A percentile compares a stretch with the other conserved stretches of the same genome.
Conservation (phyloP, 2,797 vertebrate species). For the Lepus townsendii region DNA sequence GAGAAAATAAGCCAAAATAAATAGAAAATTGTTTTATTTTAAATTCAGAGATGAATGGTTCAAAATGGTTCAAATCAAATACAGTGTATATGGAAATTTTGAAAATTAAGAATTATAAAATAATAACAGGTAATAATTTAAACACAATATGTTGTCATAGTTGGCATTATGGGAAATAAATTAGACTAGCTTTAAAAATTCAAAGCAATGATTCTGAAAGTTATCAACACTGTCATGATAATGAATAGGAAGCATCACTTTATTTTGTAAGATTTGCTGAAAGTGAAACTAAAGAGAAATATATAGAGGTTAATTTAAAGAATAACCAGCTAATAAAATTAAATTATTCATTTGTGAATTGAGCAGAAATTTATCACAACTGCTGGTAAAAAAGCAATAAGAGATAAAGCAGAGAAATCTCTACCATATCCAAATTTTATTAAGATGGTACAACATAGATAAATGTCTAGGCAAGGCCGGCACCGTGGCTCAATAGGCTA, state of each 20-base stretch:
- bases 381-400: background rate
- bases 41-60: constrained; percentile 37
- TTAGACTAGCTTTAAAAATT: background rate
- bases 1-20: background rate
- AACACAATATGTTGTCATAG: background rate
- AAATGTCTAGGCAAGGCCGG: background rate
- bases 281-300: background rate
- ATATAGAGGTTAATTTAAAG: background rate
- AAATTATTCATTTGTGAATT: background rate
- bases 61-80: constrained; percentile 22
- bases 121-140: background rate
- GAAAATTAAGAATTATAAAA: constrained; percentile 47
- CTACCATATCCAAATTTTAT: background rate
- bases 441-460: background rate
- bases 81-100: background rate
- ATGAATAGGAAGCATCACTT: background rate
- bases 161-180: background rate
- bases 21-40: constrained; percentile 56
- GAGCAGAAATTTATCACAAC: background rate
- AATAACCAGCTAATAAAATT: background rate
- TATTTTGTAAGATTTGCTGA: background rate
- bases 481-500: too few relatives aligned
- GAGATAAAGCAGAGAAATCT: background rate
- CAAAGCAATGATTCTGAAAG: background rate
- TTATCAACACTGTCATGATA: background rate